A percentile compares a stretch with the other conserved stretches of the same genome.
Evolutionary conservation across 2,113 vertebrate species (phyloP).

Genomic region (Geothlypis trichas): DNA sequence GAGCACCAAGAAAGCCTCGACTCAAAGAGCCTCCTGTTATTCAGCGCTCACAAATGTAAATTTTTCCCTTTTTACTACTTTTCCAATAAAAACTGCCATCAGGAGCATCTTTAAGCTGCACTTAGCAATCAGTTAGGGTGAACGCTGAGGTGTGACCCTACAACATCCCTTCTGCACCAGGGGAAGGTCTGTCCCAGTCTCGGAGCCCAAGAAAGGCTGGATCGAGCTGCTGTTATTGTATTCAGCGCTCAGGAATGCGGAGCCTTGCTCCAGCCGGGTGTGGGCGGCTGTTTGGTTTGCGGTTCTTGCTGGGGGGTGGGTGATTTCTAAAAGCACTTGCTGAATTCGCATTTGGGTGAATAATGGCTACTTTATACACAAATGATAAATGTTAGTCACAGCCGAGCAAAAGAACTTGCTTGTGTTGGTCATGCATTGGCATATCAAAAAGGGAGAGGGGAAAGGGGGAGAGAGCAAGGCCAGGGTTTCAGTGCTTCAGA

Average conservation of each 20-base stretch:
- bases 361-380: conserved; percentile 72
- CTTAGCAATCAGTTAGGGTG: neutral
- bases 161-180: neutral
- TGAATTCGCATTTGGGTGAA: conserved; percentile 77
- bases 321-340: conserved; percentile 69
- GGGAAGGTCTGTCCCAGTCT: neutral
- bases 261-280: conserved; percentile 66
- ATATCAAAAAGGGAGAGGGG: neutral
- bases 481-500: neutral
- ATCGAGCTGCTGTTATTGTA: conserved; percentile 2
- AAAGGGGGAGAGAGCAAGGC: neutral
- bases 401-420: conserved; percentile 35
- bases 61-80: no score
- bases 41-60: no score
- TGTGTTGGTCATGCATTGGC: conserved; percentile 50
- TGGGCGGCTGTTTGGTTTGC: conserved; percentile 80
- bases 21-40: no score
- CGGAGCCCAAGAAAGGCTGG: neutral
- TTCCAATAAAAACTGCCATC: neutral
- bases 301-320: conserved; percentile 72
- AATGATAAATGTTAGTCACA: conserved; percentile 71
- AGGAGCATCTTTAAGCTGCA: rapidly evolving
- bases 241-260: conserved; percentile 78
- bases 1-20: no score
- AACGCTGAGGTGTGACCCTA: neutral